Base-by-base conservation (phyloP, 2,797 vertebrate genomes). In the Odontamblyopus rebecca region DNA sequence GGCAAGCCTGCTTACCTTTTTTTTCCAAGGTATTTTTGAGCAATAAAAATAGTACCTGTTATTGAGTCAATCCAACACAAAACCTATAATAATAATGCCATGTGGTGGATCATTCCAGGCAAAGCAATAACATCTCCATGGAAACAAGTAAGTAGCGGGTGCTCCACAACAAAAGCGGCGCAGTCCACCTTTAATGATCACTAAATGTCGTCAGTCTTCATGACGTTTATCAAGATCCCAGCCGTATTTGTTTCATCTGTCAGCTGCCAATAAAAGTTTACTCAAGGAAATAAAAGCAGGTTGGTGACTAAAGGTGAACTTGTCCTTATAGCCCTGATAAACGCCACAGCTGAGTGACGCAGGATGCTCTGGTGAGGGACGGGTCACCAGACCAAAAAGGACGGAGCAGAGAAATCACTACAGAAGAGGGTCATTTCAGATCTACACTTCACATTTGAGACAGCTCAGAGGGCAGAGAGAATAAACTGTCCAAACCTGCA, bases 241-340 rank as follows among this genome's bases (percentile, higher is more conserved):
- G 5, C 2, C 5, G 8, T 13, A 32, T 32, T 60, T 18, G 30
- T 19, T 19, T 61, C 35, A 38, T 32, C 32, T 8, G 3, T 62
- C 61, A 11, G 61, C 44, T 4, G 32, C 30, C 30, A 62, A 61
- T 70, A 67, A 69, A 59, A 5, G 7, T 27, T 65, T 67, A 23
- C 68, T 75, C 54, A 38, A 53, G 18, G 51, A 70, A 18, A 80
- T 69, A 65, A 71, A 80, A 61, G 8, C 1, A 48, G 15, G 29
- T 6, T 30, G 50, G 57, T 30, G 41, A 13, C 12, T 71, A 18
- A 15, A 29, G 62, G 62, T 64, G 38, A 64, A 70, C n/a, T 6
- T 48, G 44, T 48, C 44, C 13, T 48, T 44, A 13, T 5, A 68
- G 7, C n/a, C 66, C 72, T n/a, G 12, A 59, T 19, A 54, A 67